Conservation (phyloP, 1,140 invertebrate genomes). For the Portunus trituberculatus region DNA sequence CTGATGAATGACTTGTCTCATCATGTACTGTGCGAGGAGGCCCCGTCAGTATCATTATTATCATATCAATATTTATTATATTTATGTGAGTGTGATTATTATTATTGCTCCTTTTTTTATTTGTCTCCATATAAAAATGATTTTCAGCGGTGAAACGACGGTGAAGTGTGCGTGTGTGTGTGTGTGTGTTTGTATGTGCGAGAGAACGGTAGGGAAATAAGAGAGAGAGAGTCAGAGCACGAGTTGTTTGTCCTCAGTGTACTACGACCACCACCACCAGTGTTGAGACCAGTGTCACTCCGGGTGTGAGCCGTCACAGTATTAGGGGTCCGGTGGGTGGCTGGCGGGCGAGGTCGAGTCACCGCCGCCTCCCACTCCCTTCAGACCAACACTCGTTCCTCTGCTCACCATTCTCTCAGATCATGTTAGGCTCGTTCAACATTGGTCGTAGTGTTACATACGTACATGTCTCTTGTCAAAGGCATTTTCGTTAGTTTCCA, state of each 20-base stretch:
- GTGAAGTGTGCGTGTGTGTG: not conserved
- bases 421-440: not conserved
- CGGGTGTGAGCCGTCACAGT: not conserved
- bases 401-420: not conserved
- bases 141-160: not conserved
- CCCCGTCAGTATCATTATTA: not conserved
- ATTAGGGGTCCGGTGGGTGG: not conserved
- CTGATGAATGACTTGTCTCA: not conserved
- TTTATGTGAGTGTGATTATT: constrained; percentile 31
- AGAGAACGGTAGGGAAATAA: not conserved
- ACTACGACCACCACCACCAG: not conserved
- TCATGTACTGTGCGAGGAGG: no score
- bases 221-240: not conserved
- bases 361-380: not conserved
- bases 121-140: constrained; percentile 19
- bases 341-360: not conserved
- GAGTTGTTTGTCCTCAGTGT: not conserved
- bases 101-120: not conserved
- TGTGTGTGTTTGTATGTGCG: not conserved
- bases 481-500: constrained; percentile 20
- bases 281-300: not conserved
- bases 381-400: constrained; percentile 2
- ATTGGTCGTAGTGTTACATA: not conserved
- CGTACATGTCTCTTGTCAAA: not conserved
- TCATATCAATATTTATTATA: constrained; percentile 25